A percentile compares a stretch with the other conserved stretches of the same genome.
Evolutionary conservation across 2,113 vertebrate species (phyloP).

Genomic region (Sinocyclocheilus grahami): DNA sequence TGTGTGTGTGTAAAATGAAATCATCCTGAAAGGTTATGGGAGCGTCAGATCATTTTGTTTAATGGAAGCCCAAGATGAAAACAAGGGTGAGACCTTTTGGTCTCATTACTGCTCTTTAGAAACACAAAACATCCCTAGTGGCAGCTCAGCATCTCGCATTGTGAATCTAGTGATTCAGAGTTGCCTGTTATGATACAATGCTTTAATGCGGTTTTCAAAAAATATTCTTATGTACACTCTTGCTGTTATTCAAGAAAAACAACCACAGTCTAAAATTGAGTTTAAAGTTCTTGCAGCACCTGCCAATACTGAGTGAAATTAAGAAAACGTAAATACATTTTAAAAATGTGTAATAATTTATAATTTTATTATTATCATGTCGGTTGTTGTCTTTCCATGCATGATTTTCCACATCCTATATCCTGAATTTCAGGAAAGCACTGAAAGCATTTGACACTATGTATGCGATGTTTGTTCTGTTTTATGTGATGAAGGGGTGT

Average conservation of each 20-base stretch:
- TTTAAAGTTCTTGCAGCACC: neutral
- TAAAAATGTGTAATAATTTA: no score
- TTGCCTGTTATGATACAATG: neutral
- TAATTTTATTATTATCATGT: neutral
- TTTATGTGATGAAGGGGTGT: slow-evolving; percentile 13
- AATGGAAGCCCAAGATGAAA: neutral
- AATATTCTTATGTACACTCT: neutral
- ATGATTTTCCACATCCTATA: neutral
- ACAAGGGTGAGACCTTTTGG: neutral
- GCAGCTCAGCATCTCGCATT: neutral
- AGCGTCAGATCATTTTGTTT: neutral
- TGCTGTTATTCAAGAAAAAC: neutral
- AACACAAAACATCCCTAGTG: neutral
- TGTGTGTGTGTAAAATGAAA: slow-evolving; percentile 7
- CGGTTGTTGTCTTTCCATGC: neutral
- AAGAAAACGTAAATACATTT: neutral
- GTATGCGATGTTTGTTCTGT: neutral
- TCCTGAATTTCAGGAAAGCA: neutral
- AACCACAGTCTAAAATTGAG: neutral
- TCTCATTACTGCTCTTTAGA: neutral
- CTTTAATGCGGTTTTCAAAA: neutral
- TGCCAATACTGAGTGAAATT: slow-evolving; percentile 10
- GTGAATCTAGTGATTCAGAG: neutral
- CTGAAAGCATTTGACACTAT: neutral
- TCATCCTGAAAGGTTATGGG: neutral